phyloP scores from a whole-genome alignment of 2,113 vertebrate species.

The Anhinga anhinga region DNA sequence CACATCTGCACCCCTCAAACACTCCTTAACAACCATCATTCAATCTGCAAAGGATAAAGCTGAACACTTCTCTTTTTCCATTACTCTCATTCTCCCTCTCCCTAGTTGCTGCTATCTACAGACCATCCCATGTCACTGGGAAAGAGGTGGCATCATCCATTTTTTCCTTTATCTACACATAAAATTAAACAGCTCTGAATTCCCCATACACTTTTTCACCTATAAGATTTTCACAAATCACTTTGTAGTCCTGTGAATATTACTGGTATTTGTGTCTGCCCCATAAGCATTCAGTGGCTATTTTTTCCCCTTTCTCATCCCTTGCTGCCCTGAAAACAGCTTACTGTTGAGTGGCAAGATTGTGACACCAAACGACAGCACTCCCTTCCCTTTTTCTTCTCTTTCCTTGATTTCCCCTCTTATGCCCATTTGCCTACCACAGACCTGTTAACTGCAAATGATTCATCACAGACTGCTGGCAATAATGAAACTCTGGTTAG shows the following conservation, averaged over 20 bases:
- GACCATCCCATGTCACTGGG: not conserved
- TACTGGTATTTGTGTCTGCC: not conserved
- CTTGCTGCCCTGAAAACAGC: not conserved
- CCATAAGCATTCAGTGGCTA: not conserved
- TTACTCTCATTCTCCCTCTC: not conserved
- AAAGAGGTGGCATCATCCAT: not conserved
- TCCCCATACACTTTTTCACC: not conserved
- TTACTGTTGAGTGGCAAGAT: not conserved
- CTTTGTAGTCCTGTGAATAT: not conserved
- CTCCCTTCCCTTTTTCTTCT: constrained; percentile 20
- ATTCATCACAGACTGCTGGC: constrained; percentile 30
- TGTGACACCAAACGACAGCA: not conserved
- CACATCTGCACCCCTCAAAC: not conserved
- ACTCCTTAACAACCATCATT: not conserved
- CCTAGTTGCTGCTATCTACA: not conserved
- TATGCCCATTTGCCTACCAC: not conserved
- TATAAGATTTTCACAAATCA: not conserved
- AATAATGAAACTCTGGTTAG: not conserved
- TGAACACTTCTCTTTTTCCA: not conserved
- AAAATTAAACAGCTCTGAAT: not conserved
- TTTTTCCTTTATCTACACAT: not conserved
- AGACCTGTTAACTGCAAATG: not conserved
- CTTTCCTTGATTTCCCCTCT: not conserved
- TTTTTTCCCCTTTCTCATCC: not conserved
- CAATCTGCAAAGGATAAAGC: not conserved